These are phyloP conservation scores for Sphyrna mokarran DNA, from an alignment of 2,113 vertebrate genomes.

Conservation along the genomic window DNA sequence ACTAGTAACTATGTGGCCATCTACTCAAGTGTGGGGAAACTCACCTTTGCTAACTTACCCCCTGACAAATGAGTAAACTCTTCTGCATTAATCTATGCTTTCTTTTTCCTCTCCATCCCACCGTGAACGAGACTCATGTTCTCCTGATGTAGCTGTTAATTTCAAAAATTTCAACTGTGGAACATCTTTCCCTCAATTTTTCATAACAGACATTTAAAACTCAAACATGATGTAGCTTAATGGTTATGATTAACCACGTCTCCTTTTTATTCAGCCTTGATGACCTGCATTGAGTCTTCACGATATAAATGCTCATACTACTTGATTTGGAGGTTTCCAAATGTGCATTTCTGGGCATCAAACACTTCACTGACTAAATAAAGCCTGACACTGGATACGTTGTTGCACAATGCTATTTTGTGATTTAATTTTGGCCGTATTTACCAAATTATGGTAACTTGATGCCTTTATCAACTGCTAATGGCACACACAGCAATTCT, in stretches of 20 bases:
- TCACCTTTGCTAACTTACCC: neutral
- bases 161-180: neutral
- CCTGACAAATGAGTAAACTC: neutral
- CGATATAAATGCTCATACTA: neutral
- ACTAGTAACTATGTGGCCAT: neutral
- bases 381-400: neutral
- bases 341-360: neutral
- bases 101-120: neutral
- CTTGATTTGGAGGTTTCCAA: neutral
- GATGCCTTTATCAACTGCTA: neutral
- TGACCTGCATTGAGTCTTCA: neutral
- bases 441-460: neutral
- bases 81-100: neutral
- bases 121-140: neutral
- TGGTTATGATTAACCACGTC: neutral
- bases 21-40: neutral
- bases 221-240: neutral
- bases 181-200: neutral
- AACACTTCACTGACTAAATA: neutral
- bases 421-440: neutral
- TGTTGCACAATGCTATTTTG: neutral
- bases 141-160: neutral
- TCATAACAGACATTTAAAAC: neutral
- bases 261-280: neutral
- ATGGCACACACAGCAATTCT: neutral